Conservation (phyloP, 2,888 invertebrate species). For the Apotomis capreana region DNA sequence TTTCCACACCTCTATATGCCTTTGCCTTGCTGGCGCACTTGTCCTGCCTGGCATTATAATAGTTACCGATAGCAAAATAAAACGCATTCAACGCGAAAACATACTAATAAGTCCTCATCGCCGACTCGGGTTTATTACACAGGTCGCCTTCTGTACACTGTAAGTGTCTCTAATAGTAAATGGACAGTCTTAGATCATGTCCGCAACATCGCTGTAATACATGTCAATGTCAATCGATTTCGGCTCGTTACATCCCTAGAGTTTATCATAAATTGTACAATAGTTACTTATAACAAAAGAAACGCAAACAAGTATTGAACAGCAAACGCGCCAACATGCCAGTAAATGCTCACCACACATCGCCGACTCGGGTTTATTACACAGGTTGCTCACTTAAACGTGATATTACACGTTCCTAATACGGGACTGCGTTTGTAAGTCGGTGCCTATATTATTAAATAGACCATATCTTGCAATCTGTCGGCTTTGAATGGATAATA, state of each 20-base stretch:
- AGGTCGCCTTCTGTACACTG: slow-evolving; percentile 5
- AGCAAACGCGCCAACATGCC: slow-evolving; percentile 20
- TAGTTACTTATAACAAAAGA: slow-evolving; percentile 2
- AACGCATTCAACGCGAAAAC: slow-evolving; percentile 7
- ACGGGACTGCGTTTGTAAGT: slow-evolving; percentile 55
- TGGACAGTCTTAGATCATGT: no score
- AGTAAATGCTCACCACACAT: slow-evolving; percentile 29
- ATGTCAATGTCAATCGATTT: no score
- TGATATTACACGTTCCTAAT: slow-evolving; percentile 46
- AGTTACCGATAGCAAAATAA: slow-evolving; percentile 4
- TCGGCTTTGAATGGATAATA: slow-evolving; percentile 73
- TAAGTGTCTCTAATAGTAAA: no score
- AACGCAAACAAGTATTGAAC: neutral
- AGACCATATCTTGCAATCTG: slow-evolving; percentile 70
- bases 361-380: slow-evolving; percentile 14
- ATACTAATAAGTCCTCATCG: slow-evolving; percentile 20
- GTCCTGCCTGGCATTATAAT: no score
- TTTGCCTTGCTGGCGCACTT: no score
- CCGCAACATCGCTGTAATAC: no score
- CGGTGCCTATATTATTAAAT: slow-evolving; percentile 68
- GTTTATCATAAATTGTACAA: neutral
- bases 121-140: slow-evolving; percentile 17
- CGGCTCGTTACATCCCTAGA: no score
- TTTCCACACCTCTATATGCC: no score
- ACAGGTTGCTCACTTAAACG: slow-evolving; percentile 29